Base-by-base conservation (phyloP, 2,888 invertebrate genomes). In the Hydropsyche betteni region DNA sequence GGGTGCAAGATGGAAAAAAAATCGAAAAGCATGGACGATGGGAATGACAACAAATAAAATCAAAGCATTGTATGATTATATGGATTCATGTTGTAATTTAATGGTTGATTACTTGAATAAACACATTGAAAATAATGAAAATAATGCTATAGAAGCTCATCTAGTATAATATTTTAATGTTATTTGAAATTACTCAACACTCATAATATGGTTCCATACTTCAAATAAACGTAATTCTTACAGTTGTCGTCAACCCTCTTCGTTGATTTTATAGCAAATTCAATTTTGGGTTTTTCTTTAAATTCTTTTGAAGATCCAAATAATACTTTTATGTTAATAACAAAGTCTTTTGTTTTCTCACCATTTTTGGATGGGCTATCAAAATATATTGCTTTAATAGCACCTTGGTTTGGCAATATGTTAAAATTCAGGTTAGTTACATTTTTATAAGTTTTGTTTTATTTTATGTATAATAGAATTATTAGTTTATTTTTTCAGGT, bases 181-280 rank as follows among this genome's bases (percentile, higher is more conserved):
- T 24, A 24, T 24, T 24, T 24, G 24, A 24, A 24, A 24, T 24
- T 24, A 24, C 24, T 24, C 24, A 12, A 24, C 2, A 24, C 2
- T 52, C 2, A 52, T 14, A 52, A 52, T 24, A 24, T 24, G 24
- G 24, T 24, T n/a, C 12, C 12, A 52, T 51, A 2, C 24, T 24
- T 24, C 24, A 24, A 24, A 24, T 2, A 24, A 24, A n/a, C 61
- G 4, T 24, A 24, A 24, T 24, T 24, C 3, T 78, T 78, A 52
- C 73, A 81, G 80, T 51, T 80, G 51, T 33, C 71, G n/a, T 74
- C 77, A 5, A 80, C 69, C 33, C 80, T 76, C 58, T 80, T 80
- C 5, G 80, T 79, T 33, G 80, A 81, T 58, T 79, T 80, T 8
- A 74, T 81, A 24, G 79, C 78, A 6, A 78, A 80, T 33, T 80